These are phyloP conservation scores for Teleopsis dalmanni DNA, from an alignment of 1,140 invertebrate genomes.

Conservation along the genomic window DNA sequence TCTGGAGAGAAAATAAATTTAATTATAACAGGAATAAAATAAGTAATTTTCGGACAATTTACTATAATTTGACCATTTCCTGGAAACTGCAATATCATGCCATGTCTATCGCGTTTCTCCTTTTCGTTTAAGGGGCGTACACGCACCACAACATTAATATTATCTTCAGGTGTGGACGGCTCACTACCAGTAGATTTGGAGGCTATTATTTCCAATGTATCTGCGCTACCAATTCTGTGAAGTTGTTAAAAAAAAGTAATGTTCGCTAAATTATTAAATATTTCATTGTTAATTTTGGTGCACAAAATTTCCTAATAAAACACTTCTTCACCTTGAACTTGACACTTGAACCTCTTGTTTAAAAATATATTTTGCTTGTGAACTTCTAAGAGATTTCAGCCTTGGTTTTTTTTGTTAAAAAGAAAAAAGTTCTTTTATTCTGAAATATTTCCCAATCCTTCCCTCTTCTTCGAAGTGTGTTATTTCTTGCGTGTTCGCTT, in stretches of 20 bases:
- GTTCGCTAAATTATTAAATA: no score
- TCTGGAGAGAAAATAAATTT: conserved; percentile 21
- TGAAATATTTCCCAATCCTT: no score
- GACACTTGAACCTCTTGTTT: no score
- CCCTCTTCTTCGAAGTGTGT: no score
- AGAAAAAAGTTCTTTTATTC: no score
- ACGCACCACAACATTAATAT: conserved; percentile 72
- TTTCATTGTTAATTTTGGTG: no score
- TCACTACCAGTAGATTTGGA: conserved; percentile 39
- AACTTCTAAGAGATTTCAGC: no score
- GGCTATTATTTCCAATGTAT: conserved; percentile 39
- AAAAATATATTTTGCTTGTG: no score
- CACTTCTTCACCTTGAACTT: no score
- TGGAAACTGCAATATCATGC: conserved; percentile 61
- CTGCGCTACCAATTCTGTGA: conserved; percentile 37
- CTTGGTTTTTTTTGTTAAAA: no score
- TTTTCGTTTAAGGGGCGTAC: conserved; percentile 63
- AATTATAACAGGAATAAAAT: neutral
- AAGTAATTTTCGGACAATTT: conserved; percentile 31
- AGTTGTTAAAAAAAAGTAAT: neutral
- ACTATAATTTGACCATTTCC: conserved; percentile 70
- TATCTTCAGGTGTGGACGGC: conserved; percentile 56
- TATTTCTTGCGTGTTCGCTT: no score
- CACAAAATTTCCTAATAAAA: no score
- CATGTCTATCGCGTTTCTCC: conserved; percentile 57